These are phyloP conservation scores for Ylistrum balloti DNA, from an alignment of 1,140 invertebrate species.

Conservation along the genomic window DNA sequence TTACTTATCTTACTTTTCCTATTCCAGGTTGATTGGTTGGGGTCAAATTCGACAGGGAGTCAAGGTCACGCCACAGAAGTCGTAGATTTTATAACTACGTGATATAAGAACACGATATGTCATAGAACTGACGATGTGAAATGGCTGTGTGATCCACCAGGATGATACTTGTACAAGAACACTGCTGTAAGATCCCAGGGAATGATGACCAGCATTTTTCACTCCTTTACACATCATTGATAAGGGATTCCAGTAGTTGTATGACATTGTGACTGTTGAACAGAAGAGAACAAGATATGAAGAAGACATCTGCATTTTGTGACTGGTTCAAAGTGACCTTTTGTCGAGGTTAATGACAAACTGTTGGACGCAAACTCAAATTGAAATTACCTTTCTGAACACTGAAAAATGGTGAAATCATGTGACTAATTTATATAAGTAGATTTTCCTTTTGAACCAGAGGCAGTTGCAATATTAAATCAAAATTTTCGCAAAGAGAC, in stretches of 20 bases:
- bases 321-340: not conserved
- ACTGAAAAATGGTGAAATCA: not conserved
- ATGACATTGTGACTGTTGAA: not conserved
- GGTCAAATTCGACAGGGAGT: conserved; percentile 78
- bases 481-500: not conserved
- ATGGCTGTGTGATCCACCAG: not conserved
- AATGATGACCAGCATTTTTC: not conserved
- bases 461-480: not conserved
- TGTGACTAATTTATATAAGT: not conserved
- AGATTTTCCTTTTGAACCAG: not conserved
- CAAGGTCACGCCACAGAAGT: conserved; percentile 73
- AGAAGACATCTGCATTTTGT: not conserved
- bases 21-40: conserved; percentile 80
- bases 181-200: not conserved
- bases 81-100: too few species aligned
- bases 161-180: not conserved
- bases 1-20: too few species aligned
- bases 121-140: not conserved
- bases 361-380: not conserved
- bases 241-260: not conserved
- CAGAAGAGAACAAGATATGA: not conserved
- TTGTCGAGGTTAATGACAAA: not conserved
- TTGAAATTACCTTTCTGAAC: not conserved
- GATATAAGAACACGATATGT: conserved; percentile 42
- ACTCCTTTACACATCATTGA: not conserved